These are phyloP conservation scores for Himalopsyche japonica DNA, from an alignment of 2,888 invertebrate species.

Conservation along the genomic window DNA sequence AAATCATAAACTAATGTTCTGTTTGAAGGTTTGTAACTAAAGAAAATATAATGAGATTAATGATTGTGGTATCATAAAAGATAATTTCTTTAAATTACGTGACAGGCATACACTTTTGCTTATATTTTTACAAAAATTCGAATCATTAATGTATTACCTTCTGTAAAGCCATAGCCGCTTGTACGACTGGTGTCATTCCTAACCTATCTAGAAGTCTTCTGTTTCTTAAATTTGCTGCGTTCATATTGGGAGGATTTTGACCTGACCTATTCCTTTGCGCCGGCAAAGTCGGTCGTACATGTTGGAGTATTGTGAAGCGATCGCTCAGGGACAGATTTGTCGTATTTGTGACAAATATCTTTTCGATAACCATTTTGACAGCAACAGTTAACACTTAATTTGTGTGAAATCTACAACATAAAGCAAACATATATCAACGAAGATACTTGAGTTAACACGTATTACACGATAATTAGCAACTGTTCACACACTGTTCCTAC, in stretches of 20 bases:
- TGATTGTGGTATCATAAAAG: too few species aligned
- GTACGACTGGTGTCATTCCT: conserved; percentile 30
- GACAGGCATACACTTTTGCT: too few species aligned
- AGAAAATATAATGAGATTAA: too few species aligned
- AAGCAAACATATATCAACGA: background rate
- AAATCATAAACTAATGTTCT: too few species aligned
- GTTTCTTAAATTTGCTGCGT: conserved; percentile 3
- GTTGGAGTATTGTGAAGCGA: conserved; percentile 50
- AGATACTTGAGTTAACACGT: background rate
- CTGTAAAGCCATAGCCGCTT: conserved; percentile 32
- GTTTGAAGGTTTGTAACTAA: too few species aligned
- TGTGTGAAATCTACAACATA: background rate
- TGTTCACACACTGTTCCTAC: background rate
- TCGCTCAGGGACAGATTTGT: conserved; percentile 55
- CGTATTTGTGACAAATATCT: conserved; percentile 53
- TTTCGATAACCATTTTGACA: conserved; percentile 50
- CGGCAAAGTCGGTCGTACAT: conserved; percentile 30
- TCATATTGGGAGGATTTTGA: background rate
- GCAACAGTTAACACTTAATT: background rate
- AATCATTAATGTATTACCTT: conserved; percentile 16
- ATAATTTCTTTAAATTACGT: too few species aligned
- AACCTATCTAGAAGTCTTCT: conserved; percentile 21
- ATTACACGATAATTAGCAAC: background rate
- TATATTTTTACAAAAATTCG: too few species aligned
- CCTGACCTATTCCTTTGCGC: conserved; percentile 11